These are phyloP conservation scores for Anodontia alba DNA, from an alignment of 2,888 invertebrate species.

Conservation along the genomic window DNA sequence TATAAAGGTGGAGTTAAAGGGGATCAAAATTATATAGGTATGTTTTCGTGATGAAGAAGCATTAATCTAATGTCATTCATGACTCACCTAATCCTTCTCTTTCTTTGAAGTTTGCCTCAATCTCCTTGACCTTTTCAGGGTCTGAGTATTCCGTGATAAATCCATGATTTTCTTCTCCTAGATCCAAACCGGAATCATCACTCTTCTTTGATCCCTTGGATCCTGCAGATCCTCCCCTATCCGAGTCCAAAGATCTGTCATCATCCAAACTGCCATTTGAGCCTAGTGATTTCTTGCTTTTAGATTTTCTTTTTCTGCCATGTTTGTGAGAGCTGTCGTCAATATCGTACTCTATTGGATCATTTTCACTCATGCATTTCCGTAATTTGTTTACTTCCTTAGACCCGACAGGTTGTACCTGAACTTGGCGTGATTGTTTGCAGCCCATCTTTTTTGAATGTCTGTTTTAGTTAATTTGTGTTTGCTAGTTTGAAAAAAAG, in stretches of 20 bases:
- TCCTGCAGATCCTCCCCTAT: slow-evolving; percentile 78
- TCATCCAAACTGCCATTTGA: slow-evolving; percentile 67
- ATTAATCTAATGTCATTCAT: too few species aligned
- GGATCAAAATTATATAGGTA: too few species aligned
- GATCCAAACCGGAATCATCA: slow-evolving; percentile 79
- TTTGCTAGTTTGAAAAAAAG: background rate
- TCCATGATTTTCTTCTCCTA: slow-evolving; percentile 69
- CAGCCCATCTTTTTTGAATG: slow-evolving; percentile 69
- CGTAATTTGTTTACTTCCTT: slow-evolving; percentile 47
- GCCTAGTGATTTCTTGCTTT: slow-evolving; percentile 58
- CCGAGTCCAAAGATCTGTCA: slow-evolving; percentile 58
- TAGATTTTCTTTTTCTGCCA: slow-evolving; percentile 55
- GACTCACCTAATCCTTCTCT: slow-evolving; percentile 74
- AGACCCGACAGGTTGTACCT: slow-evolving; percentile 72
- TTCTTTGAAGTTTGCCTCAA: slow-evolving; percentile 73
- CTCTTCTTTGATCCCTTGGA: slow-evolving; percentile 79
- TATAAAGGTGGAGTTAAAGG: too few species aligned
- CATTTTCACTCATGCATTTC: slow-evolving; percentile 58
- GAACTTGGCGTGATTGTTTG: slow-evolving; percentile 72
- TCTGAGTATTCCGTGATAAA: slow-evolving; percentile 80
- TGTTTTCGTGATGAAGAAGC: too few species aligned
- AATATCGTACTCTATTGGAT: slow-evolving; percentile 64
- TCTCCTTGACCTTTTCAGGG: slow-evolving; percentile 63
- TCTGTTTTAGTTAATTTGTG: background rate
- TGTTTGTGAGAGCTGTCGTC: slow-evolving; percentile 52